These are phyloP conservation scores for Candidula unifasciata DNA, from an alignment of 2,888 invertebrate genomes.

Conservation along the genomic window DNA sequence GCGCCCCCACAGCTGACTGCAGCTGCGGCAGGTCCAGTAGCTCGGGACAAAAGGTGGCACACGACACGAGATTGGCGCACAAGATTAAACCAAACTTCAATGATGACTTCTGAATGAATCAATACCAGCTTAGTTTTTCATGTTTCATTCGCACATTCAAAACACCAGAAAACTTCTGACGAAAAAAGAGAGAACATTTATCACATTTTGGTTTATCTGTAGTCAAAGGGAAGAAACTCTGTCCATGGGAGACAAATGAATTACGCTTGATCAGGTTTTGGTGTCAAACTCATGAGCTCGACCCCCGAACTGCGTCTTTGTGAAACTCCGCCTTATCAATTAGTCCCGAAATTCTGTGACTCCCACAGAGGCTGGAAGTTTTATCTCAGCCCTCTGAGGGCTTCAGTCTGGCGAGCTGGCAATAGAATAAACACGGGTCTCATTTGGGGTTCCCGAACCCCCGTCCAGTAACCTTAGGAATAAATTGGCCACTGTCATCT, in stretches of 20 bases:
- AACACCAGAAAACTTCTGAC: not conserved
- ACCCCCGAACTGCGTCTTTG: slow-evolving; percentile 30
- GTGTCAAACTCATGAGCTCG: slow-evolving; percentile 4
- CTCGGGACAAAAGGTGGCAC: not conserved
- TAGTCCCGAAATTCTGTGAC: slow-evolving; percentile 29
- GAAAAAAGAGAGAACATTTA: not conserved
- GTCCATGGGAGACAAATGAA: not conserved
- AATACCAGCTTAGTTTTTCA: slow-evolving; percentile 9
- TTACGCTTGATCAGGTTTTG: not conserved
- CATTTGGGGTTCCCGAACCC: not conserved
- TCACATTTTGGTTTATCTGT: not conserved
- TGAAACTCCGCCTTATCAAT: slow-evolving; percentile 48
- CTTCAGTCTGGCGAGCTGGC: slow-evolving; percentile 33
- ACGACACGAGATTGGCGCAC: not conserved
- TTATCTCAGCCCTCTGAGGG: slow-evolving; percentile 37
- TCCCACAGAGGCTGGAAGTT: slow-evolving; percentile 32
- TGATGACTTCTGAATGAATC: slow-evolving; percentile 12
- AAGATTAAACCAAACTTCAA: not conserved
- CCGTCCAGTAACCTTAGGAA: not conserved
- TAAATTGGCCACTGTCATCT: slow-evolving; percentile 47
- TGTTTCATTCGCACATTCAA: not conserved
- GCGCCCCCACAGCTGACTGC: slow-evolving; percentile 5
- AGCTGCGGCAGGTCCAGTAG: slow-evolving; percentile 18
- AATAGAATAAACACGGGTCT: slow-evolving; percentile 24
- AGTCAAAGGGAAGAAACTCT: not conserved